phyloP scores from a whole-genome alignment of 2,113 vertebrate genomes.

The Anoplopoma fimbria region DNA sequence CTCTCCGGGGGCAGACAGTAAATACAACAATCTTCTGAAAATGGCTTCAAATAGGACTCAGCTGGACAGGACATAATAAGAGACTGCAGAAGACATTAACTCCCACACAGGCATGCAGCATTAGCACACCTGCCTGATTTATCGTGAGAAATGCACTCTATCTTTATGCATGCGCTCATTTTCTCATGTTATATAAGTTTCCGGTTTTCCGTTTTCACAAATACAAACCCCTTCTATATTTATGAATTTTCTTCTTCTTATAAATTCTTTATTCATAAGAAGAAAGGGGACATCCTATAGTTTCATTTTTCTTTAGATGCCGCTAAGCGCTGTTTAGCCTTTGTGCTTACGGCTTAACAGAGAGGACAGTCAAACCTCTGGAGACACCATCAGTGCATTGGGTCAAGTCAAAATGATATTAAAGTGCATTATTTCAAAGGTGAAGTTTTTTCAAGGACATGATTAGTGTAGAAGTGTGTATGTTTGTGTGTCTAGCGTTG shows the following conservation, averaged over 20 bases:
- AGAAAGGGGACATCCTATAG: not conserved
- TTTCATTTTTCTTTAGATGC: not conserved
- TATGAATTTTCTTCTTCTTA: not conserved
- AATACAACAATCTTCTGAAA: too few species aligned
- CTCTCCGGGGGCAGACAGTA: conserved; percentile 20
- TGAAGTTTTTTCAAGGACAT: not conserved
- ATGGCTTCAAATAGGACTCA: conserved; percentile 29
- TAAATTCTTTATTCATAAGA: not conserved
- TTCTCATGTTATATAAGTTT: not conserved
- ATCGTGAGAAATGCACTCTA: conserved; percentile 6
- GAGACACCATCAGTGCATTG: not conserved
- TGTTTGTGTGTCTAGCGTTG: not conserved
- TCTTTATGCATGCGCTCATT: not conserved
- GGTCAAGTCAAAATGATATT: not conserved
- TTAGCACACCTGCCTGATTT: not conserved
- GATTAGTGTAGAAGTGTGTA: not conserved
- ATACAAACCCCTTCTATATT: not conserved
- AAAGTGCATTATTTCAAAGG: not conserved
- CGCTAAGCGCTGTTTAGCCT: not conserved
- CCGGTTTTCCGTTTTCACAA: not conserved
- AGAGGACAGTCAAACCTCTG: not conserved
- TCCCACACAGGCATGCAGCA: not conserved
- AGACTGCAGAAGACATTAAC: conserved; percentile 24
- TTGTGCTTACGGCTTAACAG: not conserved
- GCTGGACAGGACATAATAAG: conserved; percentile 36